Conservation (phyloP, 2,888 invertebrate genomes). For the Malthinus seriepunctatus region DNA sequence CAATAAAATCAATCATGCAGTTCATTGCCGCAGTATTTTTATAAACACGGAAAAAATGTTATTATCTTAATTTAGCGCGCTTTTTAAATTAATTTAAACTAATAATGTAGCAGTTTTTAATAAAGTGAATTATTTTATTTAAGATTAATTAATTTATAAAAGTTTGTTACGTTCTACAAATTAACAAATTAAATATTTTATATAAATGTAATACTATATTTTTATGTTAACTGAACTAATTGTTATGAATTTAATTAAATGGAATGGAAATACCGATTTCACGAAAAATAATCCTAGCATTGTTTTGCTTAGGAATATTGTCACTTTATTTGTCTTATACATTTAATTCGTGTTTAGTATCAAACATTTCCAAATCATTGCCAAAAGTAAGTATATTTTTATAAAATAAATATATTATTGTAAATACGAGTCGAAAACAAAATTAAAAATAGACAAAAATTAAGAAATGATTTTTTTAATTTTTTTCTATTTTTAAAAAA, state of each 20-base stretch:
- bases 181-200: background rate
- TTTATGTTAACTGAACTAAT: constrained; percentile 14
- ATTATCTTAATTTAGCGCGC: constrained; percentile 24
- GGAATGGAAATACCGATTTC: constrained; percentile 50
- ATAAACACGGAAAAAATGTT: constrained; percentile 17
- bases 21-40: constrained; percentile 23
- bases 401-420: background rate
- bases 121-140: background rate
- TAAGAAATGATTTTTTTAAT: constrained; percentile 4
- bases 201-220: background rate
- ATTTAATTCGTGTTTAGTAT: constrained; percentile 62
- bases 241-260: constrained; percentile 27
- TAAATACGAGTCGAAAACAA: background rate
- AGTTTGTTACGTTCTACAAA: background rate
- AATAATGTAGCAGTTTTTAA: too few species aligned
- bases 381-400: constrained; percentile 55
- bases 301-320: constrained; percentile 54
- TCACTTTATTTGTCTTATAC: constrained; percentile 63
- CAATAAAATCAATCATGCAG: constrained; percentile 29
- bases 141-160: background rate
- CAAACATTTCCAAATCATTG: constrained; percentile 59
- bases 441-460: constrained; percentile 7
- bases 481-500: constrained; percentile 6
- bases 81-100: constrained; percentile 13
- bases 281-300: constrained; percentile 47